phyloP scores from a whole-genome alignment of 2,797 vertebrate species.

The Todus mexicanus region DNA sequence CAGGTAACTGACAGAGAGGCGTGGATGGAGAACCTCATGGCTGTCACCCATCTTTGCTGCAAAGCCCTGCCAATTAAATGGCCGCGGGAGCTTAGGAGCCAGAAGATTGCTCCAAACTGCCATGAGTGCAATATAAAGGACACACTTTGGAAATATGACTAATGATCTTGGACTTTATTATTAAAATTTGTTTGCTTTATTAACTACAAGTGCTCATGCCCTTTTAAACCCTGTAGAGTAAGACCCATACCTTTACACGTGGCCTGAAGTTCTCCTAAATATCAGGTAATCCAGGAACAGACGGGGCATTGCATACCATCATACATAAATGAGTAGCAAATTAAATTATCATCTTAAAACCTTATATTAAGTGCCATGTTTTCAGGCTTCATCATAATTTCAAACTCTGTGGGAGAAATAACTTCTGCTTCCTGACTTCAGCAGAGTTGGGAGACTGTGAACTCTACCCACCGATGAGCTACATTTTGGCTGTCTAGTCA shows the following conservation, averaged over 20 bases:
- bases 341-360: background rate
- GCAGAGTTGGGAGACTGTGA: background rate
- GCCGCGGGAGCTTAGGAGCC: background rate
- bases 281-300: background rate
- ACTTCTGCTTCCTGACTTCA: background rate
- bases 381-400: background rate
- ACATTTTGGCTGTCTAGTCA: slow-evolving; percentile 20
- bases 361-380: background rate
- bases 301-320: background rate
- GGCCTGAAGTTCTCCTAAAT: background rate
- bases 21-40: background rate
- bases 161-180: background rate
- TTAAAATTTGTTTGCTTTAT: background rate
- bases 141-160: background rate
- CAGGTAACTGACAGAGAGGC: background rate
- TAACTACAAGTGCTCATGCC: background rate
- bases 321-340: background rate
- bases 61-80: background rate
- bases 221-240: background rate
- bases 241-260: background rate
- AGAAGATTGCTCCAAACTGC: background rate
- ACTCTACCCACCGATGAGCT: slow-evolving; percentile 40
- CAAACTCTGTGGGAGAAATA: background rate
- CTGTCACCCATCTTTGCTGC: background rate
- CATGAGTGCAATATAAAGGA: fast-evolving